These are phyloP conservation scores for Hepsetus odoe DNA, from an alignment of 2,113 vertebrate species.

Conservation along the genomic window DNA sequence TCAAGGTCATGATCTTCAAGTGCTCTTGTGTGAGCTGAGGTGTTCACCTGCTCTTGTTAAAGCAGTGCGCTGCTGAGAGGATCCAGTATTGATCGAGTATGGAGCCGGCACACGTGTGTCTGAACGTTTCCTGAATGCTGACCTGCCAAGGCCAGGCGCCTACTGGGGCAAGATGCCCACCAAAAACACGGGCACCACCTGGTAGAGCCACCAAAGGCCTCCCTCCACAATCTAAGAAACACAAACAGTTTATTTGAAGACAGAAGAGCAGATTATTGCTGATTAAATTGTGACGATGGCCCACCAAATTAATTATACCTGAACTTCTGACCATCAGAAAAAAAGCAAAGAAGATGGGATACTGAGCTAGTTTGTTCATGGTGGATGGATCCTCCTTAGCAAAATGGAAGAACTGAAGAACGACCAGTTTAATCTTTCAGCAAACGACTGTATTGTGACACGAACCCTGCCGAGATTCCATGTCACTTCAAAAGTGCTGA, in stretches of 20 bases:
- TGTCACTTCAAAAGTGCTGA: not conserved
- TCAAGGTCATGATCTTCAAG: not conserved
- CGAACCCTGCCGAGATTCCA: not conserved
- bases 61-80: constrained; percentile 66
- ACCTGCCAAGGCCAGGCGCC: constrained; percentile 74
- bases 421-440: not conserved
- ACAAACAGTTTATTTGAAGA: not conserved
- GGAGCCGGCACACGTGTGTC: constrained; percentile 59
- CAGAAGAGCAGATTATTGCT: not conserved
- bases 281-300: no score
- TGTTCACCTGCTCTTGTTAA: constrained; percentile 42
- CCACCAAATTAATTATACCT: constrained; percentile 5
- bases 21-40: not conserved
- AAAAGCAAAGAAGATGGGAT: constrained; percentile 3
- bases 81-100: constrained; percentile 58
- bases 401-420: not conserved
- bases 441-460: not conserved
- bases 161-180: constrained; percentile 54
- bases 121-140: constrained; percentile 57
- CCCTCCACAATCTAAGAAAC: constrained; percentile 59
- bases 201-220: constrained; percentile 39
- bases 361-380: constrained; percentile 8
- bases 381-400: not conserved
- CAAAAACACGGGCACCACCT: constrained; percentile 56
- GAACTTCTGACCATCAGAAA: constrained; percentile 1